Base-by-base conservation (phyloP, 2,888 invertebrate species). In the Thelaira solivaga region DNA sequence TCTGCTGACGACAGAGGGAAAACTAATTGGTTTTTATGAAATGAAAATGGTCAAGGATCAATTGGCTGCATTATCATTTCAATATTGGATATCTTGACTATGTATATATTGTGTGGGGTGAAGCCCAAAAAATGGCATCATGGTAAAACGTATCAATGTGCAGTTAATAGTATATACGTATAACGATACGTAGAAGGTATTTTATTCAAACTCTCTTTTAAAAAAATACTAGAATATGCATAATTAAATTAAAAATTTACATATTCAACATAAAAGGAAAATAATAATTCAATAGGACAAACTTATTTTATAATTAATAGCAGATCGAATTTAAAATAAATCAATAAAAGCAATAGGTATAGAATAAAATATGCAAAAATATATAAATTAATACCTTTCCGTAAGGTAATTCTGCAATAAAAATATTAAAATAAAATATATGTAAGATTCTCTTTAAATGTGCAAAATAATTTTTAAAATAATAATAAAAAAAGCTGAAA, bases 361-460 rank as follows among this genome's bases (percentile, higher is more conserved):
- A 61, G 49, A 67, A 72, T 45, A 69, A 47, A 31, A 76, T 39
- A 59, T 47, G 61, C 36, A 36, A 26, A 62, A 68, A 22, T 22
- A 47, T 31, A 34, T 71, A 75, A 74, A 75, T 75, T 49, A 76
- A 77, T 76, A 81, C 79, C 76, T 75, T 76, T 74, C 55, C 76
- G 45, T 49, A 62, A 72, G 80, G 80, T 80, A 80, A 75, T 68
- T 76, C 80, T 81, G 76, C 11, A 80, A 76, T 47, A 47, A 67
- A 71, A 45, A 64, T 57, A 16, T 39, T 41, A 45, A 43, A 55
- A 22, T 7, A 34, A 31, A 11, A 45, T 36, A 45, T 51, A 31
- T 45, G 51, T 51, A 39, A 24, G 51, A 69, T 31, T 20, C 6
- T n/a, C 31, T 29, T 18, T 6, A 34, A 26, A 18, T 34, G 10